Evolutionary conservation across 2,888 invertebrate species (phyloP).

Genomic region (Lochmaea capreae): DNA sequence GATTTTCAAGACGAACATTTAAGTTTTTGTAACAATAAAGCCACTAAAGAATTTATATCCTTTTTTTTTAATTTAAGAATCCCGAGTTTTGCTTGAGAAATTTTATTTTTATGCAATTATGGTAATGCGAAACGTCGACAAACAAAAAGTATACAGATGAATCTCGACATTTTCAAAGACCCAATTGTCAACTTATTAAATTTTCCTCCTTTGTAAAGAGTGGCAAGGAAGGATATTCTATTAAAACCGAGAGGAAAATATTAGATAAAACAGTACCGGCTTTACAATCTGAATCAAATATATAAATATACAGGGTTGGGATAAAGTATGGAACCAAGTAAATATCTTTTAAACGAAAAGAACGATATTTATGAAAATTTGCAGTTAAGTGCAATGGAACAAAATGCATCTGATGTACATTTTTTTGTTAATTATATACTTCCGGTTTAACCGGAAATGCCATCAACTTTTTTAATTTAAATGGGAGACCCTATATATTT

Average conservation of each 20-base stretch:
- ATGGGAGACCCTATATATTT: no score
- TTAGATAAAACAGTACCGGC: background rate
- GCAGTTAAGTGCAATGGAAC: no score
- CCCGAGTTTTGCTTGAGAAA: background rate
- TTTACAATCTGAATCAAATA: background rate
- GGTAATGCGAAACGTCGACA: slow-evolving; percentile 8
- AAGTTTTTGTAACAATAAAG: background rate
- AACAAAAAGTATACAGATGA: background rate
- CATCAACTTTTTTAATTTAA: no score
- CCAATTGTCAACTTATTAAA: slow-evolving; percentile 18
- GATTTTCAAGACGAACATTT: background rate
- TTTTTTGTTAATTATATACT: no score
- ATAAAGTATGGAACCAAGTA: no score
- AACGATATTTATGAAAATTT: no score
- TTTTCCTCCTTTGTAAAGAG: slow-evolving; percentile 9
- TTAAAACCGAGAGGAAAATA: background rate
- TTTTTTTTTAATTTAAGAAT: background rate
- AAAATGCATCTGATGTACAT: no score
- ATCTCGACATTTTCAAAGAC: background rate
- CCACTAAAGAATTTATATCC: background rate
- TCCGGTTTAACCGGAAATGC: no score
- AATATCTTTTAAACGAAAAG: no score
- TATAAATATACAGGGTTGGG: no score
- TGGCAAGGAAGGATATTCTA: background rate
- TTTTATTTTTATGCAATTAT: slow-evolving; percentile 12